Evolutionary conservation across 37 sponge, comb jelly and placozoan genomes (phyloP).

Genomic region (Beroe ovata): DNA sequence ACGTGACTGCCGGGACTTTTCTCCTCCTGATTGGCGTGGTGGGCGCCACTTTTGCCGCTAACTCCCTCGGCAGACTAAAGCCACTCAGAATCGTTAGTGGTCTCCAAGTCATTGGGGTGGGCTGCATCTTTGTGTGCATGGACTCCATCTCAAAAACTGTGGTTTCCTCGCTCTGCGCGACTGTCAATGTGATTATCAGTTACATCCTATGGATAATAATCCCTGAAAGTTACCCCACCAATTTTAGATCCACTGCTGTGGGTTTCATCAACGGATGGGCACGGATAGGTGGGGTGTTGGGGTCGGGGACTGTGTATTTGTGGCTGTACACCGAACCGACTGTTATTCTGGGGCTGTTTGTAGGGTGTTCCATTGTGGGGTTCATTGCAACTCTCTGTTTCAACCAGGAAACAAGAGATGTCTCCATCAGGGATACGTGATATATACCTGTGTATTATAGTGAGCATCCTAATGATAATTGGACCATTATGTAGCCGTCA

Average conservation of each 20-base stretch:
- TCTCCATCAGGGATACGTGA: neutral
- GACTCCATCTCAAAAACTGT: neutral
- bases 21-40: neutral
- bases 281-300: slow-evolving; percentile 2
- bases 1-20: neutral
- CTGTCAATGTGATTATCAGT: neutral
- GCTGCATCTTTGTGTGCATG: neutral
- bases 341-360: neutral
- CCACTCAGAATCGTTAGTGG: neutral
- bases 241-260: neutral
- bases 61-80: neutral
- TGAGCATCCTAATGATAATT: too few relatives aligned
- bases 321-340: neutral
- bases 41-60: neutral
- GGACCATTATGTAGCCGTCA: too few relatives aligned
- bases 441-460: too few relatives aligned
- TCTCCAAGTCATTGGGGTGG: neutral
- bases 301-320: slow-evolving; percentile 18
- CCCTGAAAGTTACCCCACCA: slow-evolving; percentile 5
- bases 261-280: slow-evolving; percentile 39
- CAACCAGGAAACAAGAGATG: slow-evolving; percentile 11
- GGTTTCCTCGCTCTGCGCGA: neutral
- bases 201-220: neutral
- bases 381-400: neutral
- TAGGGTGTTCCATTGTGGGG: neutral